Conservation (phyloP, 2,888 invertebrate species). For the Coecobrya sp. region DNA sequence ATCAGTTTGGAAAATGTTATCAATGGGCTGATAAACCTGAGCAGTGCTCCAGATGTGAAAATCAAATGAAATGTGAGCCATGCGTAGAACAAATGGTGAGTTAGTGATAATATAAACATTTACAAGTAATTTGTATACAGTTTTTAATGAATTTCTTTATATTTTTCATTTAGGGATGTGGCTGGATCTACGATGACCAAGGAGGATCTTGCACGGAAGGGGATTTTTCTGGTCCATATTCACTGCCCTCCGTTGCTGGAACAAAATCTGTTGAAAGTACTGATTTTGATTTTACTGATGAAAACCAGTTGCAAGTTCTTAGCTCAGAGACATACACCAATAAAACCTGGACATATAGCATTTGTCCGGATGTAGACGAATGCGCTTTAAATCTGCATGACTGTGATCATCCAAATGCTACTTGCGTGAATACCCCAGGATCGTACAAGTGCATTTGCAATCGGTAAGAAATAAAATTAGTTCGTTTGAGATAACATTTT, state of each 20-base stretch:
- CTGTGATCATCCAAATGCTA: constrained; percentile 94
- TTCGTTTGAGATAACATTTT: too few species aligned
- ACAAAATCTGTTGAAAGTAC: constrained; percentile 1
- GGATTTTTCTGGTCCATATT: constrained; percentile 93
- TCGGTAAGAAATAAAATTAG: constrained; percentile 85
- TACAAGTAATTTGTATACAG: too few species aligned
- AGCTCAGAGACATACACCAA: constrained; percentile 60
- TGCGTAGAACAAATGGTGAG: constrained; percentile 83
- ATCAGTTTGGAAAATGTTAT: constrained; percentile 96
- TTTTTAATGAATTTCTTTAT: too few species aligned
- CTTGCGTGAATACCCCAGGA: constrained; percentile 96
- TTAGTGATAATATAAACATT: too few species aligned
- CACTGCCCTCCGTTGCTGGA: constrained; percentile 64
- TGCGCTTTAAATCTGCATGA: constrained; percentile 91
- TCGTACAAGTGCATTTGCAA: constrained; percentile 96
- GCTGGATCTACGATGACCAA: constrained; percentile 98
- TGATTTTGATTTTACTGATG: constrained; percentile 38
- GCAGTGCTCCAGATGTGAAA: constrained; percentile 94
- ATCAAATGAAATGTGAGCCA: constrained; percentile 88
- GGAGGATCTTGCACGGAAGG: constrained; percentile 95
- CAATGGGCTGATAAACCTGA: constrained; percentile 96
- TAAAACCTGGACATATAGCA: constrained; percentile 94
- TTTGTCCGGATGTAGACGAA: constrained; percentile 98
- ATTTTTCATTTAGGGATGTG: constrained; percentile 97
- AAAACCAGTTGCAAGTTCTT: constrained; percentile 52